Evolutionary conservation across 2,888 invertebrate species (phyloP).

Genomic region (Ariolimax columbianus): DNA sequence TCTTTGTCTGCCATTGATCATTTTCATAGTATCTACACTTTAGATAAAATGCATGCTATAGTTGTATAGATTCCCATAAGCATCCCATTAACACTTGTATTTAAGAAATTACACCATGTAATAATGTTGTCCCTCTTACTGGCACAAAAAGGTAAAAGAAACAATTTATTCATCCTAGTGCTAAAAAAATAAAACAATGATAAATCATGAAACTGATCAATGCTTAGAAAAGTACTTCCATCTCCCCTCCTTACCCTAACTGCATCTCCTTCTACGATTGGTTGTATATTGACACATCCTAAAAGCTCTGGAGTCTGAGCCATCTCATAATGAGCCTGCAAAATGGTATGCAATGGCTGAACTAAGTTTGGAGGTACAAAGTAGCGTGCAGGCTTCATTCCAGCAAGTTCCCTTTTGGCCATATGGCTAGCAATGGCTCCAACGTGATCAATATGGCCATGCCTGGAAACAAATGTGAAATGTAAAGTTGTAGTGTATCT

Average conservation of each 20-base stretch:
- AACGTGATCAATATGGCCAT: constrained; percentile 76
- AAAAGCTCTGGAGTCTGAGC: constrained; percentile 59
- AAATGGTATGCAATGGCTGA: constrained; percentile 60
- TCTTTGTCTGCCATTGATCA: no score
- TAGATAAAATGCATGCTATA: no score
- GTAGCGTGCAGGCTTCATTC: constrained; percentile 67
- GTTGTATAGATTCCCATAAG: no score
- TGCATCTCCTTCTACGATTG: constrained; percentile 59
- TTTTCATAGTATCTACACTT: no score
- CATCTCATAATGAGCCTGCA: constrained; percentile 59
- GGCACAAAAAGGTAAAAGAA: no score
- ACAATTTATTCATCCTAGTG: no score
- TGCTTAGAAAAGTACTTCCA: no score
- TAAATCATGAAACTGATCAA: no score
- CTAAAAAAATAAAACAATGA: no score
- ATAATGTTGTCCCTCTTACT: no score
- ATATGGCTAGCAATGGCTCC: constrained; percentile 70
- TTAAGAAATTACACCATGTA: no score
- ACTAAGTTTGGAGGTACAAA: constrained; percentile 68
- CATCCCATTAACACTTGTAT: no score
- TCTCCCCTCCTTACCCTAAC: constrained; percentile 59
- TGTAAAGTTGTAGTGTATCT: neutral
- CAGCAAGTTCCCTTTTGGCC: constrained; percentile 65
- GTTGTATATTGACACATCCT: constrained; percentile 59
- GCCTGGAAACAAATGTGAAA: constrained; percentile 58